Percentiles rank a stretch among this genome's conserved stretches.
phyloP scores from a whole-genome alignment of 2,797 vertebrate genomes.

The Chelmon rostratus region DNA sequence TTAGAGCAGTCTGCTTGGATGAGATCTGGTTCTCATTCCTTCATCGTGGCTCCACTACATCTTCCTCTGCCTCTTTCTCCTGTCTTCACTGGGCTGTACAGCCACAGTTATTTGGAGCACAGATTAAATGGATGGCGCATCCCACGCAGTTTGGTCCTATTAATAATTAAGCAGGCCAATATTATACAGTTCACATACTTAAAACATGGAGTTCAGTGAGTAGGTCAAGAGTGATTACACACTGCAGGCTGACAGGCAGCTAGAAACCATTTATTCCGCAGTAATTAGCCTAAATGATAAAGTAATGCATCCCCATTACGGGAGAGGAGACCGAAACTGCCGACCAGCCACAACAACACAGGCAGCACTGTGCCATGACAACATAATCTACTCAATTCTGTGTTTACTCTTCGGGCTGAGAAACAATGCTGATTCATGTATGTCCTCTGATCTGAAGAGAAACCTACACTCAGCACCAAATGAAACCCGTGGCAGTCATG shows the following conservation, averaged over 20 bases:
- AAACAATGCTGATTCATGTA: slow-evolving; percentile 24
- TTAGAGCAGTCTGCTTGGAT: not conserved
- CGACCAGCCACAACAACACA: slow-evolving; percentile 45
- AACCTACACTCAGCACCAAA: slow-evolving; percentile 16
- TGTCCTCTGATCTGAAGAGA: slow-evolving; percentile 28
- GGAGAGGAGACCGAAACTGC: slow-evolving; percentile 31
- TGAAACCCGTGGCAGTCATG: slow-evolving; percentile 29
- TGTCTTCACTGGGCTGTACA: slow-evolving; percentile 29
- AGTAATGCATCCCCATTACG: slow-evolving; percentile 84
- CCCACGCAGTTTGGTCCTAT: slow-evolving; percentile 84
- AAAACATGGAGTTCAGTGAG: slow-evolving; percentile 93
- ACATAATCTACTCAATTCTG: slow-evolving; percentile 33
- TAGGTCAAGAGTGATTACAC: slow-evolving; percentile 97
- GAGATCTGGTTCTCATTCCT: slow-evolving; percentile 2
- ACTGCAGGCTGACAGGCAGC: slow-evolving; percentile 90
- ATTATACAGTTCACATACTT: slow-evolving; percentile 93
- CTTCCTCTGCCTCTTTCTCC: not conserved
- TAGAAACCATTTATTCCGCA: slow-evolving; percentile 92
- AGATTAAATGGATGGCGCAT: slow-evolving; percentile 77
- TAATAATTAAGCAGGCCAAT: slow-evolving; percentile 91
- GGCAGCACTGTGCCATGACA: slow-evolving; percentile 10
- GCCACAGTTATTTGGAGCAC: slow-evolving; percentile 66
- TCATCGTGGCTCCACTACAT: slow-evolving; percentile 19
- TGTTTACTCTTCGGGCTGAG: slow-evolving; percentile 15
- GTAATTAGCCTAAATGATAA: slow-evolving; percentile 96